A percentile compares a stretch with the other conserved stretches of the same genome.
Conservation (phyloP, 2,113 vertebrate species). For the Notechis scutatus region DNA sequence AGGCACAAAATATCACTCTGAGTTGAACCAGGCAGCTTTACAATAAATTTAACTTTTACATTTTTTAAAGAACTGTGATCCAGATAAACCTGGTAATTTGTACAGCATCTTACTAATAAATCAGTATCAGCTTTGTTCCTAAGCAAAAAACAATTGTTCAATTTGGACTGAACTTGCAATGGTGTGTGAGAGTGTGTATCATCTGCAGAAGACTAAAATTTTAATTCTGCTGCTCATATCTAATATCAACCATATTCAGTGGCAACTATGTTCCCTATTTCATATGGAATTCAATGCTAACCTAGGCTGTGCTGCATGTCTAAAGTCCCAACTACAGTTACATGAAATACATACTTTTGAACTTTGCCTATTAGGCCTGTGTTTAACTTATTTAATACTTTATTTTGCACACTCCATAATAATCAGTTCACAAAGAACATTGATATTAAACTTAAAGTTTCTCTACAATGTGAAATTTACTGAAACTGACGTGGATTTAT, state of each 20-base stretch:
- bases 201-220: not conserved
- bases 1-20: not conserved
- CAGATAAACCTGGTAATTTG: not conserved
- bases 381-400: not conserved
- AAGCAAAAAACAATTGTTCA: not conserved
- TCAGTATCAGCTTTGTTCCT: not conserved
- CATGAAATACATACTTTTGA: not conserved
- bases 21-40: not conserved
- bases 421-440: slow-evolving; percentile 12
- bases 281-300: not conserved
- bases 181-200: not conserved
- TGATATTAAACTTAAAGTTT: not conserved
- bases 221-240: not conserved
- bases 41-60: not conserved
- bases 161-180: not conserved
- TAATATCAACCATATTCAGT: not conserved
- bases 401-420: not conserved
- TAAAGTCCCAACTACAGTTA: not conserved
- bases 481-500: not conserved
- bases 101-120: not conserved
- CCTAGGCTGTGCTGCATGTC: not conserved
- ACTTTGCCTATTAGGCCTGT: not conserved
- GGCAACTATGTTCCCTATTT: not conserved
- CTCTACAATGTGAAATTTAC: not conserved
- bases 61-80: not conserved